Base-by-base conservation (phyloP, 2,888 invertebrate genomes). In the Pogonocherus hispidulus region DNA sequence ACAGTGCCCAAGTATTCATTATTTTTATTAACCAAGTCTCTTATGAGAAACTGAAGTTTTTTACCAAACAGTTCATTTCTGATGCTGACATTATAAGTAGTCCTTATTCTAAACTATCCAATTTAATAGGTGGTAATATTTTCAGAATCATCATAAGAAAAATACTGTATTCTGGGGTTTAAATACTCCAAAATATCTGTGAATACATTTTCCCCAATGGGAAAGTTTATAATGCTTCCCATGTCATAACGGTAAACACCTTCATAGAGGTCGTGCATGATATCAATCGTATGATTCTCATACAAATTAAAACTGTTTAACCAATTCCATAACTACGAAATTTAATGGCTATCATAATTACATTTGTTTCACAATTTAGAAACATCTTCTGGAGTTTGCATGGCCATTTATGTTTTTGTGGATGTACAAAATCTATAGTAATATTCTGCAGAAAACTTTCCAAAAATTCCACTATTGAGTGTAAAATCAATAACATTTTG, bases 251-350 rank as follows among this genome's bases (percentile, higher is more conserved):
- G 60, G 56, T 70, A 70, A 22, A 80, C 64, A 18, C 80, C 79
- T 62, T 79, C 76, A 68, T 67, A 76, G 20, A 80, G 52, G 64
- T 83, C 80, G 55, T 83, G 82, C 79, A 82, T 79, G n/a, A 81
- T 70, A 66, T 82, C 83, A 71, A 77, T 78, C 6, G 72, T 71
- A 9, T 74, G 32, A 72, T 81, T 83, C 23, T 71, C 64, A 55
- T 76, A 78, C 46, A 73, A 60, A 75, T 83, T 79, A 76, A 79
- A 81, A 69, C 71, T 65, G 18, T 66, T 35, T 51, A 76, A 59
- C 14, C 62, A 46, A 75, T 82, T 71, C 72, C 70, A 62, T 19
- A 19, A 47, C n/a, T 47, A 20, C 9, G 19, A 20, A 19, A 19
- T 9, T 47, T 19, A 19, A 47, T 59, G 44, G 3, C 23, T 20